Evolutionary conservation across 2,797 vertebrate genomes (phyloP), one percentile per base, ranked within the genome.

Genomic region (Podarcis siculus): DNA sequence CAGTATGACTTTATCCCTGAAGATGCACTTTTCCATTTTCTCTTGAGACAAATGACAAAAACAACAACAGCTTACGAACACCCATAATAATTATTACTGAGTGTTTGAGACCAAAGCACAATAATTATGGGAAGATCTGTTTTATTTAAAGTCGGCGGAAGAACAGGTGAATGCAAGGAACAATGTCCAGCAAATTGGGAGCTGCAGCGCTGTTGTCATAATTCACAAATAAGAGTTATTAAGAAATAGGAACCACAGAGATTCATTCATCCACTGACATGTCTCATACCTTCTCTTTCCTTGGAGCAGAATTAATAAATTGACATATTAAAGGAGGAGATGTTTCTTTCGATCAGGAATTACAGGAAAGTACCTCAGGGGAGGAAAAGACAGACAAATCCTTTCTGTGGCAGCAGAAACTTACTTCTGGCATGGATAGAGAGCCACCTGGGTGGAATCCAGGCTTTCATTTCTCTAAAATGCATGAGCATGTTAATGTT

Each of bases 261-360:
- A 73, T 87, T 87, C 64, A 73, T 94, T 91, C 82, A 94, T 72
- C 13, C 17, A 83, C 49, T 75, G 64, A 55, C 76, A 69, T 39
- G 87, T 55, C 49, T 55, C n/a, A 79, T 35, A 75, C 90, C 92
- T 93, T 93, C n/a, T 13, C 21, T 75, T 81, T 91, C 8, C 61
- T 64, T 73, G 78, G 35, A 49, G 4, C 45, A 86, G 61, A 92
- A 93, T 89, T 89, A 93, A 92, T 91, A 93, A 66, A 90, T 79
- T 92, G 67, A 88, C 90, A 91, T 88, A 91, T 92, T 92, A 87
- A 64, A 90, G 87, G 73, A 90, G n/a, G 80, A 76, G 86, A 88
- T 87, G 66, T 86, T 93, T 94, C 85, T 91, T 49, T 61, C 93
- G 86, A 91, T 89, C 86, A 91, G 79, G 66, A 92, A 87, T 77